These are phyloP conservation scores for Pyrochroa serraticornis DNA, from an alignment of 2,888 invertebrate species.

Conservation along the genomic window DNA sequence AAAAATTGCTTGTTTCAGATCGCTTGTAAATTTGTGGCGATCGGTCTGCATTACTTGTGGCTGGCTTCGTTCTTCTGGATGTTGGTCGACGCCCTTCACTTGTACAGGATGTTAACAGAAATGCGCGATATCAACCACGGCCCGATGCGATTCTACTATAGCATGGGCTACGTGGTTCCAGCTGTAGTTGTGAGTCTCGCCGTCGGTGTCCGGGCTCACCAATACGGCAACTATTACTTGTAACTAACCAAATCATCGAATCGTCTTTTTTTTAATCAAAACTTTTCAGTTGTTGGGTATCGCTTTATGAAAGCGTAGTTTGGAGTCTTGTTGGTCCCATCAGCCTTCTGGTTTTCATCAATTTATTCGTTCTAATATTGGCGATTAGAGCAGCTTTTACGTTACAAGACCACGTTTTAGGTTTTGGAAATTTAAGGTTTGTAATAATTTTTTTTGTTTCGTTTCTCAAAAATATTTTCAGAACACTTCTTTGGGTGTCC, in stretches of 20 bases:
- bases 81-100: slow-evolving; percentile 88
- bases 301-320: slow-evolving; percentile 89
- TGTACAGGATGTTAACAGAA: slow-evolving; percentile 93
- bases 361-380: slow-evolving; percentile 80
- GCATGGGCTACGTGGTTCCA: slow-evolving; percentile 90
- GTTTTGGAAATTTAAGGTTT: slow-evolving; percentile 77
- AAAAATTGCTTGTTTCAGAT: slow-evolving; percentile 61
- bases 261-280: slow-evolving; percentile 9
- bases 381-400: slow-evolving; percentile 91
- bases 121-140: slow-evolving; percentile 96
- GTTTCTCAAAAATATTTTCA: slow-evolving; percentile 17
- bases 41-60: slow-evolving; percentile 93
- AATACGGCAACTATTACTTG: slow-evolving; percentile 94
- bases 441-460: not conserved
- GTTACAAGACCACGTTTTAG: slow-evolving; percentile 86
- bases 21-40: slow-evolving; percentile 87
- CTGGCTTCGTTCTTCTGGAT: slow-evolving; percentile 90
- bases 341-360: slow-evolving; percentile 76
- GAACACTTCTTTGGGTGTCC: slow-evolving; percentile 82
- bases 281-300: slow-evolving; percentile 86
- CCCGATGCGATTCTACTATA: slow-evolving; percentile 89
- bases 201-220: slow-evolving; percentile 90
- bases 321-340: slow-evolving; percentile 96
- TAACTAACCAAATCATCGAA: slow-evolving; percentile 63
- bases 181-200: slow-evolving; percentile 90